A percentile compares a stretch with the other conserved stretches of the same genome.
phyloP scores from a whole-genome alignment of 1,140 invertebrate species.

The Rhyacophila brunnea region DNA sequence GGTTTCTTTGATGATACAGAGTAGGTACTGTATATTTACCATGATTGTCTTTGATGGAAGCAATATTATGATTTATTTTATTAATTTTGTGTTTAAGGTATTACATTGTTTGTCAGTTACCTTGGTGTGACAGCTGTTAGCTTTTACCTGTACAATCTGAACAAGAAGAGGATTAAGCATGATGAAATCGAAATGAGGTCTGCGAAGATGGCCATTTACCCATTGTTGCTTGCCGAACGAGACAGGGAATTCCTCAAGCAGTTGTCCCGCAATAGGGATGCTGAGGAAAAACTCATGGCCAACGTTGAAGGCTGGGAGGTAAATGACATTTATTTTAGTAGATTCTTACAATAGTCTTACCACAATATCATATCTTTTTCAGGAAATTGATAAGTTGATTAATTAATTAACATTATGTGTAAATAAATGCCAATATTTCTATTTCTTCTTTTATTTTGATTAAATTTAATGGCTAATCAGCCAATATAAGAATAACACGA shows the following conservation, averaged over 20 bases:
- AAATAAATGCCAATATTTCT: too few species aligned
- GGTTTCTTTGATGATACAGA: too few species aligned
- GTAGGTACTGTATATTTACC: too few species aligned
- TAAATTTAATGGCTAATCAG: too few species aligned
- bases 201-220: slow-evolving; percentile 69
- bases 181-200: slow-evolving; percentile 73
- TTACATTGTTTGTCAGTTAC: slow-evolving; percentile 59
- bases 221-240: slow-evolving; percentile 76
- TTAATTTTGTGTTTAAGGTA: slow-evolving; percentile 43
- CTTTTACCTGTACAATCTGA: slow-evolving; percentile 60
- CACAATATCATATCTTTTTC: not conserved
- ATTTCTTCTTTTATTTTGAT: too few species aligned
- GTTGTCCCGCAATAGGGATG: slow-evolving; percentile 74
- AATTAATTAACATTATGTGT: too few species aligned
- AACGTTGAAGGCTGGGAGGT: slow-evolving; percentile 84
- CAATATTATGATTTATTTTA: too few species aligned
- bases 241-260: slow-evolving; percentile 82
- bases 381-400: too few species aligned
- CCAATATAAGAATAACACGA: too few species aligned
- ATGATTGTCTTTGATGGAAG: too few species aligned
- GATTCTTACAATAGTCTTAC: too few species aligned
- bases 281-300: slow-evolving; percentile 83
- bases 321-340: slow-evolving; percentile 15
- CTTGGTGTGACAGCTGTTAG: slow-evolving; percentile 58
- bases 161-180: slow-evolving; percentile 50